Evolutionary conservation across 2,888 invertebrate genomes (phyloP).

Genomic region (Hecatera dysodea): DNA sequence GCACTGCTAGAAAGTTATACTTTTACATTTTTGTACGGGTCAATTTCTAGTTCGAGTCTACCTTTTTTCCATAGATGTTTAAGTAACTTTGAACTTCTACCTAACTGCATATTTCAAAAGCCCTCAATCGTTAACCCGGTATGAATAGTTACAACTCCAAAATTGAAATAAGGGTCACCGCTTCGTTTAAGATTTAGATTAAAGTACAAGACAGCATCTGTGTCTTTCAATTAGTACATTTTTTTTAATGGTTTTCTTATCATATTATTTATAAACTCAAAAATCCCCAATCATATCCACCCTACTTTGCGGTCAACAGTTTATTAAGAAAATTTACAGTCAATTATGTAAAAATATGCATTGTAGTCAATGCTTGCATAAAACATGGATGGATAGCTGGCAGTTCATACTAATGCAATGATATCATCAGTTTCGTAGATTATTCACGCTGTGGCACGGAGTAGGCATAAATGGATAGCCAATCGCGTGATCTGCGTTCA

Average conservation of each 20-base stretch:
- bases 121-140: too few relatives aligned
- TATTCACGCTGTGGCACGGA: slow-evolving; percentile 52
- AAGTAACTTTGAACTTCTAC: too few relatives aligned
- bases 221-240: too few relatives aligned
- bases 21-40: too few relatives aligned
- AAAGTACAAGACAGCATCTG: too few relatives aligned
- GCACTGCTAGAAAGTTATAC: too few relatives aligned
- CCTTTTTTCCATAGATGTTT: too few relatives aligned
- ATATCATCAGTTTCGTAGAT: slow-evolving; percentile 61
- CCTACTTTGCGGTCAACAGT: slow-evolving; percentile 44
- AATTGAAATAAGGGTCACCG: too few relatives aligned
- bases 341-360: slow-evolving; percentile 68
- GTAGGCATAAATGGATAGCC: slow-evolving; percentile 29
- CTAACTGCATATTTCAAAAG: too few relatives aligned
- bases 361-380: slow-evolving; percentile 64
- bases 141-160: too few relatives aligned
- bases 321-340: slow-evolving; percentile 54
- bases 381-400: slow-evolving; percentile 56
- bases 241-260: not conserved
- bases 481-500: slow-evolving; percentile 14
- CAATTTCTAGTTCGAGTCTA: too few relatives aligned
- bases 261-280: not conserved
- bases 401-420: slow-evolving; percentile 55
- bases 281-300: slow-evolving; percentile 12
- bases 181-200: too few relatives aligned